phyloP scores from a whole-genome alignment of 2,797 vertebrate genomes.

The Euphonia xanthogaster region DNA sequence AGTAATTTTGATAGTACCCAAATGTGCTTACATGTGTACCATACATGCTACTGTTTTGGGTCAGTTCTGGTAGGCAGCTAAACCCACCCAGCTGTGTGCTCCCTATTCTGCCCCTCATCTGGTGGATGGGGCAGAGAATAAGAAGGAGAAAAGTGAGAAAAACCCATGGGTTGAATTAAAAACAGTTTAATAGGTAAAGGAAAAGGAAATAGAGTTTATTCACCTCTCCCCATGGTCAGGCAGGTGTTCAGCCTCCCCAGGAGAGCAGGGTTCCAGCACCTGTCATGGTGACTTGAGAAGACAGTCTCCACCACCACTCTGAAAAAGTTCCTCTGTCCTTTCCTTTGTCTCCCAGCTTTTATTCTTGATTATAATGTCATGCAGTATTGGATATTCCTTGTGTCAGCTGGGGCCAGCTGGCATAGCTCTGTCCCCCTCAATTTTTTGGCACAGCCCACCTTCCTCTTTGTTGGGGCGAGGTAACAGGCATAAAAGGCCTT shows the following conservation, averaged over 20 bases:
- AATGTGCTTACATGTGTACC: neutral
- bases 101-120: no score
- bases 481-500: neutral
- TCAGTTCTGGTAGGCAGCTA: neutral
- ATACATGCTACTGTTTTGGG: fast-evolving
- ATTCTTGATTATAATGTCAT: neutral
- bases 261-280: neutral
- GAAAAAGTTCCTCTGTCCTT: neutral
- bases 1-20: neutral
- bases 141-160: neutral
- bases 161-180: neutral
- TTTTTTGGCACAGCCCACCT: neutral
- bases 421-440: fast-evolving
- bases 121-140: neutral
- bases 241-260: neutral
- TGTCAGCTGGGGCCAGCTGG: neutral
- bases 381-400: neutral
- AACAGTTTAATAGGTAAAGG: neutral
- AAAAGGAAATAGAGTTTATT: neutral
- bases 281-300: neutral
- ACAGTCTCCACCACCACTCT: neutral
- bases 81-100: neutral
- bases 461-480: fast-evolving
- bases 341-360: neutral
- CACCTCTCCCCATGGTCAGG: neutral